Evolutionary conservation across 2,797 vertebrate genomes (phyloP), one percentile per base, ranked within the genome.

Genomic region (Bradypodion ventrale): DNA sequence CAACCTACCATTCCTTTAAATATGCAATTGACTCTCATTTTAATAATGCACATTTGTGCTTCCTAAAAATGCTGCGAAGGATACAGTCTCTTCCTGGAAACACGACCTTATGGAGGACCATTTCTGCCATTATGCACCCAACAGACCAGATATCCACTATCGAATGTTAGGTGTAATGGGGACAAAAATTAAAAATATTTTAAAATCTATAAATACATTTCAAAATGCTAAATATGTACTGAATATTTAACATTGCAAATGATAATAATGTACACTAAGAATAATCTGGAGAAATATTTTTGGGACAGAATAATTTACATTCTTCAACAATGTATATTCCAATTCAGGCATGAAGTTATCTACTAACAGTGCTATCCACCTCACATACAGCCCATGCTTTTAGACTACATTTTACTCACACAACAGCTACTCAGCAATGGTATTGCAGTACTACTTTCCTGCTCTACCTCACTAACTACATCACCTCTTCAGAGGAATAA

Each of bases 81-180:
- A 97, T 96, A 97, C 96, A 97, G 94, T 97, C 96, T 96, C 96
- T 96, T 96, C 96, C 96, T 88, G 96, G 95, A 88, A 97, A 97
- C 95, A 97, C 95, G 93, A 97, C 96, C 92, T 97, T 97, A 94
- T 97, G 96, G 92, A 96, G 96, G 91, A 96, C 95, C 96, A 96
- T 96, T 96, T 96, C 96, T 91, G 96, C 96, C 96, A 96, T 96
- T 94, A 97, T 97, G 93, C 96, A 97, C 94, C 96, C 96, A 95
- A 97, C 96, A 95, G 96, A 97, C 96, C 96, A 97, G 95, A 97
- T 96, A 96, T 97, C 96, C 96, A 97, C 96, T 97, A 96, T 93
- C 94, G 95, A 94, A 91, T 86, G 92, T 92, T 92, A 93, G 89
- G 94, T 94, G 88, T 90, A 94, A 91, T 88, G 88, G 91, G 94